Base-by-base conservation (phyloP, 2,113 vertebrate species). In the Nymphicus hollandicus region DNA sequence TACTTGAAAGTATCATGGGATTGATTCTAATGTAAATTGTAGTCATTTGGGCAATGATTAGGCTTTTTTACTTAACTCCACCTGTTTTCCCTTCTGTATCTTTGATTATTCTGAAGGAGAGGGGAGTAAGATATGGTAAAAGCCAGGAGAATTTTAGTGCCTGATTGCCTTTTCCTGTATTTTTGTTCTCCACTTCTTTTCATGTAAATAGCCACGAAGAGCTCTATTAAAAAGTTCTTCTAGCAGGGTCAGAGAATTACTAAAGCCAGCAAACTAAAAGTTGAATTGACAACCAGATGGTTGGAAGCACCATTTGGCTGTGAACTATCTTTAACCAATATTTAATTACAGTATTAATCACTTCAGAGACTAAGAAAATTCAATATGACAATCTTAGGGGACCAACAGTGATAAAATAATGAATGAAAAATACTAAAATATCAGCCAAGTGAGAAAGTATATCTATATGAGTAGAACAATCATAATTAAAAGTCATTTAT, bases 271-370 rank as follows among this genome's bases (percentile, higher is more conserved):
- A 90, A 63, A 95, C 41, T 50, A 43, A 29, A 89, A 94, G 82
- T 90, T 82, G 68, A 87, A 91, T 83, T 83, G 73, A 56, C 70
- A 91, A 86, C 89, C 66, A 93, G 85, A 71, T 89, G 60, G 37
- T 81, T 63, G 60, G 83, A 50, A 83, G 86, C 49, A 53, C 69
- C 31, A 77, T 94, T 85, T 95, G 94, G 64, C 87, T 5, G 2
- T 69, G 63, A 94, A 93, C 73, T 97, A 85, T 68, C 55, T 96
- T 92, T 91, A 97, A 94, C 70, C 47, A 69, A 95, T 69, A 89
- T 71, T 96, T 97, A 97, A 97, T 95, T 94, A 93, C 39, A 93
- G 55, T 86, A 93, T 94, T 96, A 50, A 95, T 96, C 96, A 91
- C 90, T 96, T 94, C 28, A 94, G 95, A 97, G 97, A 95, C 60